phyloP scores from a whole-genome alignment of 2,797 vertebrate genomes.

The Tapirus indicus region DNA sequence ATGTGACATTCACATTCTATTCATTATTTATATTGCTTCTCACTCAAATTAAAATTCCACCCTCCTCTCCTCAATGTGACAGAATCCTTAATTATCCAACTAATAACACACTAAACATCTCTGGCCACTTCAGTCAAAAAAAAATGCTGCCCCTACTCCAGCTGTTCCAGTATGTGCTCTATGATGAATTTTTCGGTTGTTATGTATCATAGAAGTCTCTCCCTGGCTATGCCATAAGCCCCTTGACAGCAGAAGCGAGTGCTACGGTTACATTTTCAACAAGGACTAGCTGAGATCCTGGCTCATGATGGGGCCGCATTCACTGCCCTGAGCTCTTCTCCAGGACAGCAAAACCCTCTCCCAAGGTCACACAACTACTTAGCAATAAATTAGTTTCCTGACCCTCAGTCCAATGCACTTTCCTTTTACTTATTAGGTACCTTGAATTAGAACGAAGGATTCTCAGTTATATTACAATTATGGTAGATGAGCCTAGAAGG shows the following conservation, averaged over 20 bases:
- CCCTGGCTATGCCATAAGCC: fast-evolving
- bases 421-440: neutral
- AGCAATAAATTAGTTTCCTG: neutral
- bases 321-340: neutral
- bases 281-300: neutral
- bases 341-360: neutral
- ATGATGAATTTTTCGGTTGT: fast-evolving
- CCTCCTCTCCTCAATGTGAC: neutral
- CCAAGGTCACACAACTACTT: neutral
- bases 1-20: neutral
- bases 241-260: neutral
- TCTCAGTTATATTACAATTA: neutral
- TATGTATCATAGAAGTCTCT: neutral
- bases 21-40: neutral
- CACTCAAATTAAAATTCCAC: neutral
- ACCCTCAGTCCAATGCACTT: fast-evolving
- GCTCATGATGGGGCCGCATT: fast-evolving
- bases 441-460: neutral
- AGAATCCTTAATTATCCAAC: neutral
- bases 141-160: fast-evolving
- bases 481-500: neutral
- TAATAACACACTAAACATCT: neutral
- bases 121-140: neutral
- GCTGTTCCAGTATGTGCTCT: fast-evolving
- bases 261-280: neutral